A percentile compares a stretch with the other conserved stretches of the same genome.
Evolutionary conservation across 1,140 invertebrate genomes (phyloP).

Genomic region (Myzus persicae): DNA sequence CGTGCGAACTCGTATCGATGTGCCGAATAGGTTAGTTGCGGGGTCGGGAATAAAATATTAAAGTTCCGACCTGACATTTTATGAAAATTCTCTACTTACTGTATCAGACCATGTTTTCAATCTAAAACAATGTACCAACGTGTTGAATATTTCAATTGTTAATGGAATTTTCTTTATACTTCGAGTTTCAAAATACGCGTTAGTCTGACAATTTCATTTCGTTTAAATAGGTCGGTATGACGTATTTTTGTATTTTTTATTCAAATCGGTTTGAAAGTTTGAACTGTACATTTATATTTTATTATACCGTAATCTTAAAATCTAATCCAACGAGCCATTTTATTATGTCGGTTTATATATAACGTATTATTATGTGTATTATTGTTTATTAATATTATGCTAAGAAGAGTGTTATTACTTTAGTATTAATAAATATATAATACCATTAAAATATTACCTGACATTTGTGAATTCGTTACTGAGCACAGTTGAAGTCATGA

Average conservation of each 20-base stretch:
- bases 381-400: neutral
- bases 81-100: neutral
- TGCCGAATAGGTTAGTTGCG: neutral
- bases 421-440: too few relatives aligned
- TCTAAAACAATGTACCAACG: neutral
- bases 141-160: neutral
- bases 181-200: neutral
- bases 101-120: neutral
- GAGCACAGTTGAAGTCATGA: neutral
- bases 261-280: neutral
- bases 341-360: neutral
- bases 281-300: neutral
- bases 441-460: neutral
- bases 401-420: too few relatives aligned
- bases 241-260: neutral
- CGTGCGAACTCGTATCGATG: neutral
- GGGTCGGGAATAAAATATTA: neutral
- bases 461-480: neutral
- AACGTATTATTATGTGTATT: too few relatives aligned
- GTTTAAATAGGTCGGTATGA: neutral
- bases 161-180: neutral
- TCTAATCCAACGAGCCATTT: neutral
- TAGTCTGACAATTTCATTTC: neutral
- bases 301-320: neutral
- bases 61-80: neutral